Conservation (phyloP, 92 coral and sea anemone species). For the Muricea muricata region DNA sequence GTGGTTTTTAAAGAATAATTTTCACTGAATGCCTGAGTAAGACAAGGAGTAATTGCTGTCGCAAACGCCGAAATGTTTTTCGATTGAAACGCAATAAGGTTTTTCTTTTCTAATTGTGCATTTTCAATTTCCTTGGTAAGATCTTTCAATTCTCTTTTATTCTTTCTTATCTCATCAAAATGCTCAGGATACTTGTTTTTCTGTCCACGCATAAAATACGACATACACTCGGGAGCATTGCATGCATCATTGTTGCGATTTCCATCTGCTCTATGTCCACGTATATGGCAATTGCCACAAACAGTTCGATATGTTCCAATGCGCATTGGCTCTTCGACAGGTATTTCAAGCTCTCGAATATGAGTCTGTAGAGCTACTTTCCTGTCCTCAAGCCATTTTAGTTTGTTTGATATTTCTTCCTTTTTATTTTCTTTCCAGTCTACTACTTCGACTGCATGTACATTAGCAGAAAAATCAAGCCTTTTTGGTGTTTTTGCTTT, state of each 20-base stretch:
- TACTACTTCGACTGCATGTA: background rate
- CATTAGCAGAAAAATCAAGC: background rate
- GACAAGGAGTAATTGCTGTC: conserved; percentile 56
- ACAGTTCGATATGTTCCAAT: conserved; percentile 37
- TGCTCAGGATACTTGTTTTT: conserved; percentile 57
- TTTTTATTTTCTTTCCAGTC: conserved; percentile 22
- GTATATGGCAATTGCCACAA: conserved; percentile 57
- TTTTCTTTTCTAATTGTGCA: conserved; percentile 57
- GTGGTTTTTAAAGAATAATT: conserved; percentile 29
- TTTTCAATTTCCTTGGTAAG: conserved; percentile 54
- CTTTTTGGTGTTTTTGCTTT: conserved; percentile 5
- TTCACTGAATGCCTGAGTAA: conserved; percentile 51
- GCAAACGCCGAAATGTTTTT: conserved; percentile 63
- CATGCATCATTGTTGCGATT: conserved; percentile 37
- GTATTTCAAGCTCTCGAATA: conserved; percentile 18
- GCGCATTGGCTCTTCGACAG: conserved; percentile 21
- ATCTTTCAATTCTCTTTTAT: conserved; percentile 54
- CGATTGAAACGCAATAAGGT: conserved; percentile 57
- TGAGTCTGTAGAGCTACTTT: conserved; percentile 19
- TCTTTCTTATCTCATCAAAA: conserved; percentile 48
- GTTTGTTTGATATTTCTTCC: conserved; percentile 12
- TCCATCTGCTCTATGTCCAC: conserved; percentile 46
- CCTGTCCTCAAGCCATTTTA: background rate
- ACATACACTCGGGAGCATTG: conserved; percentile 12
- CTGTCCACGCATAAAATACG: conserved; percentile 44